These are phyloP conservation scores for Parus major DNA, from an alignment of 2,113 vertebrate genomes.

Conservation along the genomic window DNA sequence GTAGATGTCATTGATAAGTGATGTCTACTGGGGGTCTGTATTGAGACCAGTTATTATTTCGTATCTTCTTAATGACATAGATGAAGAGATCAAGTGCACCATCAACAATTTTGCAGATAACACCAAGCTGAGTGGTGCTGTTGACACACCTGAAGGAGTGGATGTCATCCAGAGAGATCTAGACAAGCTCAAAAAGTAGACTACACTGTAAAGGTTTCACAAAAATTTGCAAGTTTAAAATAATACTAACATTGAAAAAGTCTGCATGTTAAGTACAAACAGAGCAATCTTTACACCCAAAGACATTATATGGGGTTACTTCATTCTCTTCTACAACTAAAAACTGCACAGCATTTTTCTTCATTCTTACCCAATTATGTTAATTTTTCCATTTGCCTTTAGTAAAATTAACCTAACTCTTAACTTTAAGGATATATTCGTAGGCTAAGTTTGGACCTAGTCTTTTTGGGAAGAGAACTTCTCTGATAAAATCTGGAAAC, in stretches of 20 bases:
- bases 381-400: neutral
- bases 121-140: neutral
- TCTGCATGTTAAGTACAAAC: neutral
- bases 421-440: neutral
- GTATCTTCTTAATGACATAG: neutral
- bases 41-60: neutral
- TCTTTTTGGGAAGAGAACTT: neutral
- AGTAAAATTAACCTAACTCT: neutral
- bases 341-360: neutral
- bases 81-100: neutral
- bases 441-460: neutral
- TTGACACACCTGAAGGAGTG: neutral
- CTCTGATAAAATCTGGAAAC: neutral
- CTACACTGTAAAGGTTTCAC: neutral
- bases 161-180: neutral
- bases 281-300: neutral
- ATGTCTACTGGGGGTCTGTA: too few relatives aligned
- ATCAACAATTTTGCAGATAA: neutral
- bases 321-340: neutral
- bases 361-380: neutral
- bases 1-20: neutral
- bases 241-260: neutral
- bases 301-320: fast-evolving
- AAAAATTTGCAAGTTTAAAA: neutral
- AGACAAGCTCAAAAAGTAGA: neutral